Conservation (phyloP, 2,888 invertebrate genomes). For the Tuberolachnus salignus region DNA sequence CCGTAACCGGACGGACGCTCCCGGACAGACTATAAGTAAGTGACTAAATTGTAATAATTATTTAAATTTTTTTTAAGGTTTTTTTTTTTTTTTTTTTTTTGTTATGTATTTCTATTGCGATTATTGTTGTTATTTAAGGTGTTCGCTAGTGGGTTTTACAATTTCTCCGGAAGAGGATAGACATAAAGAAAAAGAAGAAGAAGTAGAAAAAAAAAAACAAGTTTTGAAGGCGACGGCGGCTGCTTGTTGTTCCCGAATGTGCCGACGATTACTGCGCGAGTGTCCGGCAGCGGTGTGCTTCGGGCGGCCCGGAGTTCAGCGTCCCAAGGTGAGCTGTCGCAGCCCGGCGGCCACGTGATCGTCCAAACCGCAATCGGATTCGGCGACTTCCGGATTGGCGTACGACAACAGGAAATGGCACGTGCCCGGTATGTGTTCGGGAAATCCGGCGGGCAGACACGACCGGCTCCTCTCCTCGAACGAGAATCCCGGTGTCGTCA, state of each 20-base stretch:
- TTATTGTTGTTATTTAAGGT: no score
- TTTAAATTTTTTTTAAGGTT: no score
- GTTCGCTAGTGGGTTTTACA: neutral
- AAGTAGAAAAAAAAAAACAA: conserved; percentile 4
- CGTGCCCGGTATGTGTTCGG: conserved; percentile 76
- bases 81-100: no score
- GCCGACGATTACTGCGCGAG: no score
- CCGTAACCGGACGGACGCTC: no score
- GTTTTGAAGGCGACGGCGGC: no score
- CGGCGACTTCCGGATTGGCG: conserved; percentile 72
- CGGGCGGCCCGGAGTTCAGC: conserved; percentile 48
- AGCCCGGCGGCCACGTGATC: conserved; percentile 67
- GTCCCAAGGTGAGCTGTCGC: conserved; percentile 28
- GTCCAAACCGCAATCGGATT: conserved; percentile 67
- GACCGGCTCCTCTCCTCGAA: conserved; percentile 77
- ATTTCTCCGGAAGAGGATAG: neutral
- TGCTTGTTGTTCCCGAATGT: no score
- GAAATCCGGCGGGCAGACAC: conserved; percentile 85
- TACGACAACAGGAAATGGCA: conserved; percentile 86
- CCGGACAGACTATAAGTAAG: no score
- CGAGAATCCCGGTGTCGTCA: conserved; percentile 76
- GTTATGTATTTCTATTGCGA: no score
- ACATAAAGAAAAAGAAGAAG: no score
- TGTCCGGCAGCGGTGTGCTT: neutral
- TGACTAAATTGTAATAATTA: no score